A percentile compares a stretch with the other conserved stretches of the same genome.
phyloP scores from a whole-genome alignment of 2,113 vertebrate genomes.

The Hyla sarda region DNA sequence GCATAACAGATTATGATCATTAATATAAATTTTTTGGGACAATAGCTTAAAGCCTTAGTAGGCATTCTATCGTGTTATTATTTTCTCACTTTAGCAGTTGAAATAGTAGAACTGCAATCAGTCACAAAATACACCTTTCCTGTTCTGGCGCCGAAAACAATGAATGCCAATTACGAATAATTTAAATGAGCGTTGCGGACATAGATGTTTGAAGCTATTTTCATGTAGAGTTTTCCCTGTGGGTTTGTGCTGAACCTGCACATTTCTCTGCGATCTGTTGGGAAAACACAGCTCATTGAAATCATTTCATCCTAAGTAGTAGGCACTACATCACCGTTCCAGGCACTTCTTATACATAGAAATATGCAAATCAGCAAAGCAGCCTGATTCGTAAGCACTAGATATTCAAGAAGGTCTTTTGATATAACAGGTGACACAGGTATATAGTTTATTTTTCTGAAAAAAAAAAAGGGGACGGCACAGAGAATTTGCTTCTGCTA shows the following conservation, averaged over 20 bases:
- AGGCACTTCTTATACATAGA: background rate
- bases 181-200: conserved; percentile 25
- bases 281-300: conserved; percentile 42
- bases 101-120: background rate
- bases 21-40: background rate
- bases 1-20: background rate
- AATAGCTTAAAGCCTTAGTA: background rate
- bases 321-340: conserved; percentile 16
- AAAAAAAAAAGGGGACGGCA: conserved; percentile 15
- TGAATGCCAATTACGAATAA: conserved; percentile 40
- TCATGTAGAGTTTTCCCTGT: conserved; percentile 41
- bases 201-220: conserved; percentile 46
- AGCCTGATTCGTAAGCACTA: background rate
- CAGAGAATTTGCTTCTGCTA: background rate
- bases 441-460: background rate
- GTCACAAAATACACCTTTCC: conserved; percentile 12
- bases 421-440: background rate
- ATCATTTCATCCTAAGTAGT: conserved; percentile 39
- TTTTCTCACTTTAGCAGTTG: background rate
- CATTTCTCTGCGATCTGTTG: conserved; percentile 31
- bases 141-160: background rate
- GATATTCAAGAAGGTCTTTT: conserved; percentile 9
- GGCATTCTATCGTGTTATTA: background rate
- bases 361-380: conserved; percentile 20
- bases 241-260: conserved; percentile 39